Evolutionary conservation across 2,888 invertebrate species (phyloP), one percentile per base, ranked within the genome.

Genomic region (Onthophagus sagittarius): DNA sequence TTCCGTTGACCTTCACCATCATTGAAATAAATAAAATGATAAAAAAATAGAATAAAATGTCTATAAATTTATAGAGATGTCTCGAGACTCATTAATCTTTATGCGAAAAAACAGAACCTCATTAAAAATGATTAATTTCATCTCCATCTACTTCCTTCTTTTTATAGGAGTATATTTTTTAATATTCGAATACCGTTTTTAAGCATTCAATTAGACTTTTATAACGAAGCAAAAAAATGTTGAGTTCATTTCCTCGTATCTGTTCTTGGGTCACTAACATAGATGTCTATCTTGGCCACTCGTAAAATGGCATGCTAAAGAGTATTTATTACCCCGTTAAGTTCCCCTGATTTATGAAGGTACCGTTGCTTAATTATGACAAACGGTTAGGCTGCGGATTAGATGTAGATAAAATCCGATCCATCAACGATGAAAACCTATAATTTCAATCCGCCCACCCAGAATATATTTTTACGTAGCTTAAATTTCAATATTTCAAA

Each of bases 261-360:
- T 53, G 23, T 23, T 53, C 9, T 53, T 53, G 9, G 39, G 39
- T 53, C 39, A 23, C 39, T 53, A 53, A 53, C 39, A 53, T 53
- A 53, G 39, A 53, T 53, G 39, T 53, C 39, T 53, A 53, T 53
- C 39, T 53, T 23, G 11, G 39, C 11, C 39, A 67, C 67, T 67
- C 32, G 67, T 67, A 67, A 67, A 67, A 67, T 67, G 39, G 67
- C 67, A 67, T 67, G 67, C 32, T 67, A n/a, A 32, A 67, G 67
- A 32, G 32, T 67, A 67, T 67, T 67, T 67, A 67, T 67, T 67
- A 67, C 32, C 31, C 32, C n/a, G 67, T 67, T 67, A n/a, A 23
- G 67, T 67, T 67, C 39, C 6, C 11, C 39, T 67, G 67, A 67
- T 67, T 67, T 67, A 67, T 67, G 15, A 32, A 67, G 15, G 31